Percentiles rank a stretch among this genome's conserved stretches.
These are phyloP conservation scores for Chamaea fasciata DNA, from an alignment of 2,113 vertebrate species.

Conservation along the genomic window DNA sequence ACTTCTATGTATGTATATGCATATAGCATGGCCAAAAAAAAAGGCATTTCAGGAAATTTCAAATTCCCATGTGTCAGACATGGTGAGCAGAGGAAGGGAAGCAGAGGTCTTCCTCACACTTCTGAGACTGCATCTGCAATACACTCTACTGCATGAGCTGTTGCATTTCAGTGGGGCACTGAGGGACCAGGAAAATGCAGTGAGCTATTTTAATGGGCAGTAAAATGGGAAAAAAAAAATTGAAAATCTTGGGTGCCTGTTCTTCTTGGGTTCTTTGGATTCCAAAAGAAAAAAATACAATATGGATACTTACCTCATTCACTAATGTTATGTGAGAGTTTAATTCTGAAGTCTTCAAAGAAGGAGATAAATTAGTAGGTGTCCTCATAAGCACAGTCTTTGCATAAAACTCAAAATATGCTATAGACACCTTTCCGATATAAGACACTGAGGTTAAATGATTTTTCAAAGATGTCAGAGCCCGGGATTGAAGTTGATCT, in stretches of 20 bases:
- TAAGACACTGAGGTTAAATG: neutral
- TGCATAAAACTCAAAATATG: neutral
- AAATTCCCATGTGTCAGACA: neutral
- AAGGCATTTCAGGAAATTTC: neutral
- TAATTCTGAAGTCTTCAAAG: neutral
- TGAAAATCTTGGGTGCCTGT: neutral
- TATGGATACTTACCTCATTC: neutral
- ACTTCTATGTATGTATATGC: neutral
- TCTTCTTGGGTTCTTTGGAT: neutral
- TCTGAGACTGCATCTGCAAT: neutral
- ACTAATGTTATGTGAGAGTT: neutral
- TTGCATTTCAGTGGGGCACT: neutral
- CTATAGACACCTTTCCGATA: neutral
- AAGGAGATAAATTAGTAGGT: neutral
- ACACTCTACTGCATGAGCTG: fast-evolving
- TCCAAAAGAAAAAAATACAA: neutral
- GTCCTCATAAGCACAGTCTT: neutral
- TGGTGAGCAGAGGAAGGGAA: neutral
- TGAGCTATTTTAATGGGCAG: neutral
- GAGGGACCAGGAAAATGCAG: neutral
- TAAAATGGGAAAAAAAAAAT: neutral
- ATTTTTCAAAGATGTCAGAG: neutral
- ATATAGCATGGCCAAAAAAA: neutral
- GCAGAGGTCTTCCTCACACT: neutral
- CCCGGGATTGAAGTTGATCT: neutral